Evolutionary conservation across 2,888 invertebrate species (phyloP).

Genomic region (Gerris lacustris): DNA sequence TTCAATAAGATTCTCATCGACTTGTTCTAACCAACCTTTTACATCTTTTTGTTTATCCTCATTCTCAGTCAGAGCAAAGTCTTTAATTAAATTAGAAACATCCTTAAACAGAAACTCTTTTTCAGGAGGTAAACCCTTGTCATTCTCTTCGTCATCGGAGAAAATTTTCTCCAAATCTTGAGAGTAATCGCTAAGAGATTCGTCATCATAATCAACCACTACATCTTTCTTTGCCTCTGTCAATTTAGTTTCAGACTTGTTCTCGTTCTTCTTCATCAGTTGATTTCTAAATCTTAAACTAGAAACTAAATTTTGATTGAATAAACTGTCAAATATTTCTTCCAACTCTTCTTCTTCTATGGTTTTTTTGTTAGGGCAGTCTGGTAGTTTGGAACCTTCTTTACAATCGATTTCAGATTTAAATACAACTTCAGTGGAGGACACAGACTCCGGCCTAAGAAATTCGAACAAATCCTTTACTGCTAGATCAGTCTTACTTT

Average conservation of each 20-base stretch:
- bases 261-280: neutral
- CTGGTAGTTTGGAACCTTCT: neutral
- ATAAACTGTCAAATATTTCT: neutral
- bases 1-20: neutral
- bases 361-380: neutral
- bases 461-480: neutral
- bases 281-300: neutral
- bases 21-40: neutral
- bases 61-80: neutral
- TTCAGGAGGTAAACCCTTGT: neutral
- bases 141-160: neutral
- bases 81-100: neutral
- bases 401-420: neutral
- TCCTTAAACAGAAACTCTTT: neutral
- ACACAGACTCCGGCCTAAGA: neutral
- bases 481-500: neutral
- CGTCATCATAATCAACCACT: neutral
- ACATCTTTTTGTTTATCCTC: neutral
- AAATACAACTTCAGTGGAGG: neutral
- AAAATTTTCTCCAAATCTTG: neutral
- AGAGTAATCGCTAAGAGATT: neutral
- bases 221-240: neutral
- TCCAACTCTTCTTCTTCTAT: neutral
- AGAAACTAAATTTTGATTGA: neutral
- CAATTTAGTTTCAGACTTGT: too few relatives aligned